Base-by-base conservation (phyloP, 2,888 invertebrate genomes). In the Autographa pulchrina region DNA sequence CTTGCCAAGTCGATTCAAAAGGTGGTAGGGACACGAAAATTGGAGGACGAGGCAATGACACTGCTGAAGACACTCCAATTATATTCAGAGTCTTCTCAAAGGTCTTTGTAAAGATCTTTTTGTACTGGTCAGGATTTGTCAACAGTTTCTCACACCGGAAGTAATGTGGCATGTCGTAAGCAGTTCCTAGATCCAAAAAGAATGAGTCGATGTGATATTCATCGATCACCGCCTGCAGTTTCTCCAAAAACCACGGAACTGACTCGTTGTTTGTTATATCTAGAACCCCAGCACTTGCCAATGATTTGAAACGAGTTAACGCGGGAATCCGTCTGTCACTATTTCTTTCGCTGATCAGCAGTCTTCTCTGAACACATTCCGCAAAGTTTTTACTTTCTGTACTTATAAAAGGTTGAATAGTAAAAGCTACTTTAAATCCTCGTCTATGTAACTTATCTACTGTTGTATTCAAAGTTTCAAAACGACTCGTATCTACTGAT, bases 321-420 rank as follows among this genome's bases (percentile, higher is more conserved):
- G 98, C 98, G 6, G 98, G 98, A 65, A 98, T 98, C 78, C 97
- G 96, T 70, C 97, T 96, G 83, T 98, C 98, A 79, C 97, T 97
- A 71, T 97, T 97, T 25, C 98, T 96, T 87, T 98, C 98, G n/a
- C 97, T 97, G 58, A 98, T 97, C 3, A 98, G 91, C n/a, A 98
- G 89, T 68, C 97, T 96, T 68, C 97, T 97, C 65, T 97, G 96
- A 0, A 98, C 98, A 0, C 98, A 97, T 83, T 98, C 97, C 66
- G 97, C 97, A 88, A 99, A 99, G 85, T 98, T 98, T 2, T 94
- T 93, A 78, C 99, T 98, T 85, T 98, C 98, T 0, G 98, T 98
- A 65, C 98, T 98, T 43, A 99, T 97, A 89, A 98, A 99, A 0
- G 99, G 99, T 87, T 99, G 98, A 0, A 99, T 97, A n/a, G 98